A percentile compares a stretch with the other conserved stretches of the same genome.
phyloP scores from a whole-genome alignment of 92 coral and sea anemone species.

The Nematostella vectensis region DNA sequence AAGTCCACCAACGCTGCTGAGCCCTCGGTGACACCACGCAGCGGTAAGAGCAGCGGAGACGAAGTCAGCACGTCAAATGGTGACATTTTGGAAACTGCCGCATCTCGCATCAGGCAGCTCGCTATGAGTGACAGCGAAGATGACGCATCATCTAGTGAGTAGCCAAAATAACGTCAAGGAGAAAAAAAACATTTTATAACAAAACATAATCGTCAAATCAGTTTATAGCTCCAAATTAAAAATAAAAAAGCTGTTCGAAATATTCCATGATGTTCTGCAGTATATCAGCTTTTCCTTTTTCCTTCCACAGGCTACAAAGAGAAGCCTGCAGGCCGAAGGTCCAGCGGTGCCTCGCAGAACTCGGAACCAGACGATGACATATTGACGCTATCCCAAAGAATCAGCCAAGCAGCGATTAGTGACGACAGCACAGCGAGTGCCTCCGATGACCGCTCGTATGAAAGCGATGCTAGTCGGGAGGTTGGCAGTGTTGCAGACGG shows the following conservation, averaged over 20 bases:
- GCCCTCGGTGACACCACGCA: background rate
- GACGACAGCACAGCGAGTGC: slow-evolving; percentile 57
- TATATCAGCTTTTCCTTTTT: no score
- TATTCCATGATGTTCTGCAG: no score
- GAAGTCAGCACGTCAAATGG: slow-evolving; percentile 15
- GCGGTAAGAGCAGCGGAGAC: background rate
- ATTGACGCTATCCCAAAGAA: slow-evolving; percentile 41
- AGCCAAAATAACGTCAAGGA: background rate
- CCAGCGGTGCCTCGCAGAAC: background rate
- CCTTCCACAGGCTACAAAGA: background rate
- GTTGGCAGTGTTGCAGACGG: slow-evolving; percentile 54
- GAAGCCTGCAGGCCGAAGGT: background rate
- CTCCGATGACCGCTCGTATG: slow-evolving; percentile 43
- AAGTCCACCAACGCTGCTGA: background rate
- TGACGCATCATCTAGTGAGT: slow-evolving; percentile 35
- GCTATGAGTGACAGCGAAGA: slow-evolving; percentile 86
- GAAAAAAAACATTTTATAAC: background rate
- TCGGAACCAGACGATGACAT: slow-evolving; percentile 45
- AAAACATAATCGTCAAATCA: background rate
- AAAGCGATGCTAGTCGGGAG: slow-evolving; percentile 83
- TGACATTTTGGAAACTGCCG: slow-evolving; percentile 55
- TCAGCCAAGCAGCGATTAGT: slow-evolving; percentile 48
- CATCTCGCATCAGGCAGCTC: slow-evolving; percentile 66
- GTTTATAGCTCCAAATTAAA: no score
- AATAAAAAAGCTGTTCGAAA: no score